Evolutionary conservation across 2,888 invertebrate species (phyloP).

Genomic region (Podotricha telesiphe): DNA sequence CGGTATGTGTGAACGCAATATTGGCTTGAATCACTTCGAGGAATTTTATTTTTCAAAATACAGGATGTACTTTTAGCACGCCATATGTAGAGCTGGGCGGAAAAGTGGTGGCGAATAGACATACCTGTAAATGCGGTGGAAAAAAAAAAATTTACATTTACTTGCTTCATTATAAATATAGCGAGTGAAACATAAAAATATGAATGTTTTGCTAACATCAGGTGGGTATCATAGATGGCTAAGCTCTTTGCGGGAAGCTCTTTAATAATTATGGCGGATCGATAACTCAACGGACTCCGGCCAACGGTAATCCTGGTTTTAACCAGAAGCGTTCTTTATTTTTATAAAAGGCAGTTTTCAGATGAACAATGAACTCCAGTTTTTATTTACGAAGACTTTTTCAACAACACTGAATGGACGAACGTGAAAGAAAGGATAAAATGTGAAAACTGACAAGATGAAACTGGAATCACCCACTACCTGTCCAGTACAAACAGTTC

Average conservation of each 20-base stretch:
- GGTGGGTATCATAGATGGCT: constrained; percentile 34
- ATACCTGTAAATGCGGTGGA: background rate
- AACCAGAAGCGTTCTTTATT: constrained; percentile 41
- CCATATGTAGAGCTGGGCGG: background rate
- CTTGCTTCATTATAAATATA: background rate
- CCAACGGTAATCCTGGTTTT: constrained; percentile 46
- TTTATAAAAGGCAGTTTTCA: constrained; percentile 40
- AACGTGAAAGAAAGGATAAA: constrained; percentile 31
- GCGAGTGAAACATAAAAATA: constrained; percentile 25
- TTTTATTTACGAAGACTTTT: constrained; percentile 38
- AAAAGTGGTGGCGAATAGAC: background rate
- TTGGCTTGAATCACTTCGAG: background rate
- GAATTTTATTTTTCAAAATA: background rate
- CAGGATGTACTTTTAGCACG: background rate
- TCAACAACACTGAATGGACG: constrained; percentile 34
- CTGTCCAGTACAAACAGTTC: background rate
- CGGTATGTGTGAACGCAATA: no score
- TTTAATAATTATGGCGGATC: constrained; percentile 59
- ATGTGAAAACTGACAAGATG: constrained; percentile 15
- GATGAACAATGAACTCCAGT: constrained; percentile 36
- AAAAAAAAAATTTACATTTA: background rate
- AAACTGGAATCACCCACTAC: constrained; percentile 5
- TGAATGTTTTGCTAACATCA: constrained; percentile 33
- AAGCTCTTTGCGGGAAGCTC: constrained; percentile 46
- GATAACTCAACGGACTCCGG: constrained; percentile 48